phyloP scores from a whole-genome alignment of 2,113 vertebrate species.

The Ciconia boyciana region DNA sequence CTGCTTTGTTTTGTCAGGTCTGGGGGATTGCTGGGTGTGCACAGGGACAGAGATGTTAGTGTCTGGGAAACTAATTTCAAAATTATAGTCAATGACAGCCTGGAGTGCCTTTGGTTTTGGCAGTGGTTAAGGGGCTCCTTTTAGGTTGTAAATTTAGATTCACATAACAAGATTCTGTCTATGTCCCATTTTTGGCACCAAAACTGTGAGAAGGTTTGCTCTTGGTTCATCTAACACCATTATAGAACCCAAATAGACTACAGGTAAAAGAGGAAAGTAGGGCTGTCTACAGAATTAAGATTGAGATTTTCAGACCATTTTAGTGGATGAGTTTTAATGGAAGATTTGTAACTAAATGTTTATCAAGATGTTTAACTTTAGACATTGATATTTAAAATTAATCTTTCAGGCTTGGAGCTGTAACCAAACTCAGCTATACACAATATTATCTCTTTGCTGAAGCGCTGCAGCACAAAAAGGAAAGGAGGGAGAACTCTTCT shows the following conservation, averaged over 20 bases:
- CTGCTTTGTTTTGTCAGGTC: background rate
- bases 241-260: background rate
- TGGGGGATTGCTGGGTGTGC: rapidly evolving
- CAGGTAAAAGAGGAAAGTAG: background rate
- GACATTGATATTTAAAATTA: background rate
- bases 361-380: conserved; percentile 12
- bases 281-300: background rate
- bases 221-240: background rate
- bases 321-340: background rate
- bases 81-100: background rate
- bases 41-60: background rate
- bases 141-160: background rate
- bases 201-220: background rate
- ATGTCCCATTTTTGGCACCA: background rate
- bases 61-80: background rate
- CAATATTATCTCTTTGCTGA: background rate
- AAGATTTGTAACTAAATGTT: background rate
- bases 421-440: background rate
- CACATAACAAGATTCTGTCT: background rate
- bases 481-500: background rate
- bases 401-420: background rate
- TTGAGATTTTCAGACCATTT: background rate
- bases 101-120: background rate
- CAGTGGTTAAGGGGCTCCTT: background rate
- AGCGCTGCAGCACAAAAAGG: background rate